Conservation (phyloP, 1,140 invertebrate species). For the Ceratosolen fusciceps region DNA sequence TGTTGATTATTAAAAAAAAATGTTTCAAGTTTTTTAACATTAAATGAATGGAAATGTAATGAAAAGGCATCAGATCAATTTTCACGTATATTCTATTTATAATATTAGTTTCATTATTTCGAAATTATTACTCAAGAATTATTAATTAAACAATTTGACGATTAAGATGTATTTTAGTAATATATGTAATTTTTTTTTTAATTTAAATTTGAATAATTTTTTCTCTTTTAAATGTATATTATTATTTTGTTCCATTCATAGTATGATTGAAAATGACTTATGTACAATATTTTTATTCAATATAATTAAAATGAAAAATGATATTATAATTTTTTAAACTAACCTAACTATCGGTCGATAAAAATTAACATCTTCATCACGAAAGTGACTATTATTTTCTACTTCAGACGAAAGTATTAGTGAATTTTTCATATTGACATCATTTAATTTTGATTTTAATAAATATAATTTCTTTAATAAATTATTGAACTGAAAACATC, state of each 20-base stretch:
- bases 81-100: constrained; percentile 3
- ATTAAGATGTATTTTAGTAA: not conserved
- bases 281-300: too few species aligned
- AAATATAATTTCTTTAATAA: constrained; percentile 5
- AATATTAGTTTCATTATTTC: not conserved
- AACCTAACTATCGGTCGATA: constrained; percentile 9
- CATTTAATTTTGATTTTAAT: not conserved
- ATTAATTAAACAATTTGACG: not conserved
- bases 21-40: too few species aligned
- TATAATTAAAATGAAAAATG: not conserved
- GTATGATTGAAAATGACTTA: not conserved
- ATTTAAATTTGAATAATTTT: not conserved
- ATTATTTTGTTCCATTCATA: too few species aligned
- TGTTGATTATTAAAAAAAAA: not conserved
- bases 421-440: constrained; percentile 33
- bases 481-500: not conserved
- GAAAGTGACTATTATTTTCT: constrained; percentile 1
- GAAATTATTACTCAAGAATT: not conserved
- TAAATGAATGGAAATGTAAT: too few species aligned
- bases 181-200: not conserved
- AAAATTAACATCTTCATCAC: constrained; percentile 5
- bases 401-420: not conserved
- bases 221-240: too few species aligned
- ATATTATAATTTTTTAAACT: not conserved
- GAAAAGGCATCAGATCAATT: too few species aligned